Conservation (phyloP, 2,888 invertebrate genomes). For the Drosophila limbata region DNA sequence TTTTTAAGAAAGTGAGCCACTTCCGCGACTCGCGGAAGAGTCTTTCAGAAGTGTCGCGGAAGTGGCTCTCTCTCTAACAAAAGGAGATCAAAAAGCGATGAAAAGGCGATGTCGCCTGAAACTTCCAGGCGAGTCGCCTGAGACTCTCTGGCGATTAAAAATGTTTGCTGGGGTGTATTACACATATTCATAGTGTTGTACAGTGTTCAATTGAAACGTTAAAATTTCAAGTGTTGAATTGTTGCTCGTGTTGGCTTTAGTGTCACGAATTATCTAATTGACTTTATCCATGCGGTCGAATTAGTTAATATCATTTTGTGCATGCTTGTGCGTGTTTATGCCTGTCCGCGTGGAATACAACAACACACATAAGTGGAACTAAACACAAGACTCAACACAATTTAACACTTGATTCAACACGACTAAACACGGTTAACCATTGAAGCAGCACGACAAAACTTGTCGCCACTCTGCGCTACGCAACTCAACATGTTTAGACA, state of each 20-base stretch:
- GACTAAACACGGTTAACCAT: constrained; percentile 15
- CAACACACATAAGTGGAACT: constrained; percentile 9
- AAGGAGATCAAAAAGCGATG: no score
- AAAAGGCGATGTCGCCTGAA: no score
- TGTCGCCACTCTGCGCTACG: constrained; percentile 2
- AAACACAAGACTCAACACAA: constrained; percentile 21
- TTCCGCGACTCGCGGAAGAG: no score
- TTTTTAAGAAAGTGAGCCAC: no score
- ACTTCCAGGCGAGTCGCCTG: no score
- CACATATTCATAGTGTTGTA: background rate
- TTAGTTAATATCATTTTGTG: constrained; percentile 14
- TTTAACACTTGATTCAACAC: constrained; percentile 25
- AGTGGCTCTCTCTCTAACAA: no score
- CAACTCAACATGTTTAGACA: constrained; percentile 11
- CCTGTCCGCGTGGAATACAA: constrained; percentile 16
- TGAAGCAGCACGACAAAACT: constrained; percentile 12
- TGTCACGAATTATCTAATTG: constrained; percentile 14
- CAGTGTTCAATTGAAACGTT: constrained; percentile 57
- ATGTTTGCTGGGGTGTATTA: no score
- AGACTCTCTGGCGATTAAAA: no score
- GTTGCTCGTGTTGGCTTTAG: background rate
- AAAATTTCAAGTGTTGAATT: constrained; percentile 13
- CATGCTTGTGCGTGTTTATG: constrained; percentile 17
- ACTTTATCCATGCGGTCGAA: background rate
- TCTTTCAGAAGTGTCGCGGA: no score